phyloP scores from a whole-genome alignment of 1,140 invertebrate species.

The Paralvinella palmiformis region DNA sequence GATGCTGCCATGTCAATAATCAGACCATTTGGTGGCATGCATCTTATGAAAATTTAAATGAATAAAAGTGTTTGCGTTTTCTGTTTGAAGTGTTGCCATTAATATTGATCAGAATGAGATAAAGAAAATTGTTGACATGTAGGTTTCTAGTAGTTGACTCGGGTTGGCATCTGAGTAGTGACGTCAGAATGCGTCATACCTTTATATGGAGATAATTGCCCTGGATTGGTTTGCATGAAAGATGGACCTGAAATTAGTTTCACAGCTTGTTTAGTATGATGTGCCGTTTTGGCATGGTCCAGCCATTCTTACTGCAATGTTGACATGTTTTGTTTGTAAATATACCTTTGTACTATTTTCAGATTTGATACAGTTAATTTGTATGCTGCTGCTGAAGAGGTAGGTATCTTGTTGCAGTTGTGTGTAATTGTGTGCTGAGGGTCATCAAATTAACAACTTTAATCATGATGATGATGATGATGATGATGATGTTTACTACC shows the following conservation, averaged over 20 bases:
- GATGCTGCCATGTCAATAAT: no score
- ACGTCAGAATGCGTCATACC: neutral
- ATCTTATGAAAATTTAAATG: no score
- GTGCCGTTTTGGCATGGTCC: neutral
- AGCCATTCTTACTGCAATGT: no score
- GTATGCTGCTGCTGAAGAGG: slow-evolving; percentile 41
- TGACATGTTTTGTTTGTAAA: neutral
- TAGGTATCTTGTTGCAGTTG: slow-evolving; percentile 8
- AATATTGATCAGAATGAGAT: no score
- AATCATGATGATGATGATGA: no score
- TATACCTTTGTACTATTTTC: slow-evolving; percentile 12
- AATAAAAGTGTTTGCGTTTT: no score
- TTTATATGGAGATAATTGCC: neutral
- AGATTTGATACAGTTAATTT: slow-evolving; percentile 20
- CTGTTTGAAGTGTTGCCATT: no score
- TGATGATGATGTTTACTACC: no score
- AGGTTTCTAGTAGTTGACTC: no score
- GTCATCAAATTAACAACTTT: neutral
- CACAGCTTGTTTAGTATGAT: neutral
- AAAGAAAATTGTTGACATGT: no score
- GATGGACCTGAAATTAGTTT: neutral
- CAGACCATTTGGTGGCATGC: no score
- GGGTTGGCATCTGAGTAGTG: neutral
- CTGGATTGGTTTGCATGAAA: neutral
- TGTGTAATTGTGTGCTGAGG: neutral